phyloP scores from a whole-genome alignment of 2,797 vertebrate species.

The Phoxinus dragarum region DNA sequence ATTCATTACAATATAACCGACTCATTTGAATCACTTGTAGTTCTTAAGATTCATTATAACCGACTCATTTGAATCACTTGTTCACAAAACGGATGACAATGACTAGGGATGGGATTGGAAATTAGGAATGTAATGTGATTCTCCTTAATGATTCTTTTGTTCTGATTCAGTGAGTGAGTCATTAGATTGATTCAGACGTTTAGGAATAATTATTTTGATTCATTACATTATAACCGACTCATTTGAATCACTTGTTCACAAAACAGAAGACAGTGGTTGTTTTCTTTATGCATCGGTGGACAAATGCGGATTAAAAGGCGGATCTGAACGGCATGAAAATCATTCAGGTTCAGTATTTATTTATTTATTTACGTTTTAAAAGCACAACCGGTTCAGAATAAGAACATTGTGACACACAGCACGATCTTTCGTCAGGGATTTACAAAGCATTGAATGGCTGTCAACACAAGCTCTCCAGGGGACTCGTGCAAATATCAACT shows the following conservation, averaged over 20 bases:
- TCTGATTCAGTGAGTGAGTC: slow-evolving; percentile 6
- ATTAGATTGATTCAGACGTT: neutral
- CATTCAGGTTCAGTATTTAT: neutral
- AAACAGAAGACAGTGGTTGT: neutral
- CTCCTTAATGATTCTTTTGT: neutral
- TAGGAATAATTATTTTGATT: too few species aligned
- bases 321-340: neutral
- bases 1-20: neutral
- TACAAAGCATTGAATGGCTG: slow-evolving; percentile 21
- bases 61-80: neutral
- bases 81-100: neutral
- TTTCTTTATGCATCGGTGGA: neutral
- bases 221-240: neutral
- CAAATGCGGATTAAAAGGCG: neutral
- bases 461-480: slow-evolving; percentile 17
- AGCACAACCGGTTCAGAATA: neutral
- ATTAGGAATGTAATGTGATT: neutral
- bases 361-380: neutral
- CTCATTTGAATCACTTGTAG: neutral
- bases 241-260: neutral
- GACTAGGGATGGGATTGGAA: neutral
- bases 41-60: too few species aligned
- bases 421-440: slow-evolving; percentile 13
- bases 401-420: slow-evolving; percentile 17
- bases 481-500: slow-evolving; percentile 20